Evolutionary conservation across 2,888 invertebrate genomes (phyloP).

Genomic region (Morpho deidamia): DNA sequence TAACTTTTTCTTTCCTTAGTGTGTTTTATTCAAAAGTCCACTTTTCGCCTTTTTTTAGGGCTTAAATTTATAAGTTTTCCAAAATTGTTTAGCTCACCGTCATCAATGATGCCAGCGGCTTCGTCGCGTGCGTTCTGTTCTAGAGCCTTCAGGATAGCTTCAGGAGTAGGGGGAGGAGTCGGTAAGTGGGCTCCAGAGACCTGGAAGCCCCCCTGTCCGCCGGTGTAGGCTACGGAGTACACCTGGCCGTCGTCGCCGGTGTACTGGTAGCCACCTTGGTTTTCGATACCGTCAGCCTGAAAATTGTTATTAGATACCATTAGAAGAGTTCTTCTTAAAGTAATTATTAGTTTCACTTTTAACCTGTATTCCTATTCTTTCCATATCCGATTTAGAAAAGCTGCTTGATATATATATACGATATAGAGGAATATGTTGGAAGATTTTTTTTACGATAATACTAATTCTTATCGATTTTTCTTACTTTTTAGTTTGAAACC

Average conservation of each 20-base stretch:
- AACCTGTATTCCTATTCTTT: too few relatives aligned
- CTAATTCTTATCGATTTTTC: too few relatives aligned
- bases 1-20: too few relatives aligned
- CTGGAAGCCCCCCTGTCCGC: conserved; percentile 78
- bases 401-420: too few relatives aligned
- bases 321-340: not conserved
- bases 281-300: conserved; percentile 70
- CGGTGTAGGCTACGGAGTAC: conserved; percentile 74
- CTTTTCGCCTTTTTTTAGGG: not conserved
- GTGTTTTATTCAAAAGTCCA: too few relatives aligned
- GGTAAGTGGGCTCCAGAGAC: conserved; percentile 79
- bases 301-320: conserved; percentile 26
- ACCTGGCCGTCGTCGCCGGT: conserved; percentile 79
- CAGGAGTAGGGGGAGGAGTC: conserved; percentile 78
- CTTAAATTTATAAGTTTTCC: not conserved
- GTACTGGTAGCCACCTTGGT: conserved; percentile 79
- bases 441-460: too few relatives aligned
- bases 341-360: not conserved
- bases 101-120: conserved; percentile 76
- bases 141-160: conserved; percentile 76
- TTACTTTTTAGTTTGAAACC: too few relatives aligned
- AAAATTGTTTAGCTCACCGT: conserved; percentile 46
- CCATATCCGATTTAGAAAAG: too few relatives aligned
- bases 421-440: too few relatives aligned
- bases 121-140: conserved; percentile 76